Base-by-base conservation (phyloP, 1,140 invertebrate genomes). In the Cyclargus thomasi region DNA sequence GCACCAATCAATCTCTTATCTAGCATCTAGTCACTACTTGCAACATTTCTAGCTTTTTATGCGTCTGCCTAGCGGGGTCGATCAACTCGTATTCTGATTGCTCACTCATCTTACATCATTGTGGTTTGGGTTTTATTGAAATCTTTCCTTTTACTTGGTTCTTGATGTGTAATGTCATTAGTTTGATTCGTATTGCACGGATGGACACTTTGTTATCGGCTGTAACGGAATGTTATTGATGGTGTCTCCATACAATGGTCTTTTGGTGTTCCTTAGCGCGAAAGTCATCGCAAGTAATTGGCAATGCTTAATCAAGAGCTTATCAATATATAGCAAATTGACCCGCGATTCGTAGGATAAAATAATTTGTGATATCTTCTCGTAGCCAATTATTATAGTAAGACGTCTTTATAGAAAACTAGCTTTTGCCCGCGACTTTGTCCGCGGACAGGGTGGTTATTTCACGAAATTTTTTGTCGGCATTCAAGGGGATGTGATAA, bases 61-160 rank as follows among this genome's bases (percentile, higher is more conserved):
- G 77, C 83, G 86, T 90, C 86, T 90, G 84, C 81, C 78, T 76
- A 79, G 64, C 69, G 79, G 75, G 85, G 85, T 90, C 76, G 82
- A 83, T 77, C 80, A 90, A 85, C 86, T 84, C 82, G 64, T 64
- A 73, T 78, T 78, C 79, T 83, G 84, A 86, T 88, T 86, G 85
- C 84, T 88, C 80, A 90, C 86, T 88, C 85, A 82, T 86, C 83
- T 89, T 89, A 86, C 82, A 88, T 85, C 85, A 86, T 86, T 88
- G 81, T 80, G 78, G 84, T 85, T 88, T 86, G 68, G 69, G 78
- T 76, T 75, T 76, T 83, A 83, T 84, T 81, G 75, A 80, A 81
- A 82, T 78, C 83, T 83, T 83, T 85, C 80, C 82, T 86, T 11
- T 59, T 84, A 82, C 81, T 74, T 80, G 77, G 75, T 75, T 79